A percentile compares a stretch with the other conserved stretches of the same genome.
These are phyloP conservation scores for Scalopus aquaticus DNA, from an alignment of 2,113 vertebrate species.

Conservation along the genomic window DNA sequence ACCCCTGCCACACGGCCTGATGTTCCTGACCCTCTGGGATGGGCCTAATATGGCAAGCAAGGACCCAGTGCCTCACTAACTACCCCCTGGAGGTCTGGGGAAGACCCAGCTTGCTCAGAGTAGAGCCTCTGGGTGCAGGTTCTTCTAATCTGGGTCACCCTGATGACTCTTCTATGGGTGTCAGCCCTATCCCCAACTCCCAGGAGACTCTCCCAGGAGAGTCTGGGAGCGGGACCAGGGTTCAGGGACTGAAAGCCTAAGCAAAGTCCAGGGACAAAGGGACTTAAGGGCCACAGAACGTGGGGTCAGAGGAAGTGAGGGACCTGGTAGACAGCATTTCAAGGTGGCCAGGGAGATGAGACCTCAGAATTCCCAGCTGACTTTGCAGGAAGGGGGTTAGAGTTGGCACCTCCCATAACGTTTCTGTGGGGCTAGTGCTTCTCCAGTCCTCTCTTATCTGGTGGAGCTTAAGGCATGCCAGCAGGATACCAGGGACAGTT, in stretches of 20 bases:
- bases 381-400: not conserved
- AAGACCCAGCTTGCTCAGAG: not conserved
- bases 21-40: no score
- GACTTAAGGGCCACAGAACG: not conserved
- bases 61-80: not conserved
- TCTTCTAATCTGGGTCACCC: not conserved
- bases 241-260: not conserved
- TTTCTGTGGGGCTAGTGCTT: not conserved
- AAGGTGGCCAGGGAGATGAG: not conserved
- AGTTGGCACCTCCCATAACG: not conserved
- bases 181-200: not conserved
- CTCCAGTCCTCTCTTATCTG: no score
- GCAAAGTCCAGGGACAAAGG: not conserved
- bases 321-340: no score
- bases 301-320: not conserved
- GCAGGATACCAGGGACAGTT: not conserved
- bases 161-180: not conserved
- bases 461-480: no score
- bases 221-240: not conserved
- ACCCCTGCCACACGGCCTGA: no score
- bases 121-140: not conserved
- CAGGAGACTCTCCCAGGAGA: no score
- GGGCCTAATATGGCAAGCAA: no score
- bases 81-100: no score
- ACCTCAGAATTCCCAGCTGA: not conserved